Base-by-base conservation (phyloP, 37 sponge, comb jelly and placozoan genomes). In the Geodia barretti region DNA sequence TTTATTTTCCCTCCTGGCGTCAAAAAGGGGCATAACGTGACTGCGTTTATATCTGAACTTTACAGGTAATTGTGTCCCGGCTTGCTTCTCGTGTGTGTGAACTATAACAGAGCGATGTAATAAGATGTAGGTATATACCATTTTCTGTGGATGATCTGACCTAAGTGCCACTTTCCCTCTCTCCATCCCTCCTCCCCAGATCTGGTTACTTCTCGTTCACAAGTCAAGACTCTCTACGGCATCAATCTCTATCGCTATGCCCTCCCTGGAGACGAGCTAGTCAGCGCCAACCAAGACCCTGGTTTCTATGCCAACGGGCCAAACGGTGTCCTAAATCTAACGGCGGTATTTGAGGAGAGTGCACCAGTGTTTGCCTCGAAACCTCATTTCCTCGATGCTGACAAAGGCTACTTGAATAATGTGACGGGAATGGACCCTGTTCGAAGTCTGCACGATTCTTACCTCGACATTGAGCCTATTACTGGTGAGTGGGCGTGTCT, bases 381-480 rank as follows among this genome's bases (percentile, higher is more conserved):
- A 70, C 98, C 98, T 2, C 91, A 92, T 73, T 97, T 95, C 77
- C 79, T 95, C 36, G 91, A 90, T 75, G 93, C 93, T 28, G 98
- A 97, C 39, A 68, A 82, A 3, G 64, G 35, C 60, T 87, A 84
- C 61, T 59, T 66, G 25, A 42, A 70, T 8, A 87, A 90, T 63
- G 79, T 93, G 4, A 70, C 80, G 29, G 97, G 93, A 23, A 40
- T 95, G 37, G 28, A 76, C n/a, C 91, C 91, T 0, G 64, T 87
- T 54, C 31, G 73, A 41, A 7, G 37, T 0, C 62, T 61, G 1
- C 87, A 92, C 38, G 96, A 93, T 62, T 86, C 97, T 20, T 79
- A 74, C 47, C 71, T 96, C 39, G 90, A 87, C 37, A 86, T 90
- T 30, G 97, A 96, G 68, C 97, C 95, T 29, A 67, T n/a, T n/a